phyloP scores from a whole-genome alignment of 2,797 vertebrate species.

The Eremophila alpestris region DNA sequence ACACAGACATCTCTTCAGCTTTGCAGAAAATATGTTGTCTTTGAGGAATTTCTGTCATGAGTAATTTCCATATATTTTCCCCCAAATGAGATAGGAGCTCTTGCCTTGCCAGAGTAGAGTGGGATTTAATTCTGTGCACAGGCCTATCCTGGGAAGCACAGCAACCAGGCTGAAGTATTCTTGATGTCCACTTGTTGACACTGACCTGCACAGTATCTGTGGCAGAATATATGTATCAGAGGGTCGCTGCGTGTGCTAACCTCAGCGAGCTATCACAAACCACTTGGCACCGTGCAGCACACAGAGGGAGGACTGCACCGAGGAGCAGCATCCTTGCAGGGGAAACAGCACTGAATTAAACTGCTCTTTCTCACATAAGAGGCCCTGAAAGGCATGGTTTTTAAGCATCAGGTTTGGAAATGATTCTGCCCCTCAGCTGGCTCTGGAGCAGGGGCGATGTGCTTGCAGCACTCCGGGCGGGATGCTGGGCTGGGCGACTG shows the following conservation, averaged over 20 bases:
- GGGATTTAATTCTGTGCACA: neutral
- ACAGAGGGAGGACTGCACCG: neutral
- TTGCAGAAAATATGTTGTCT: neutral
- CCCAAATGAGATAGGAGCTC: neutral
- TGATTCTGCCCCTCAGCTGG: neutral
- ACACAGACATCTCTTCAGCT: neutral
- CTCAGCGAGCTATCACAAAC: fast-evolving
- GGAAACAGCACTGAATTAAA: neutral
- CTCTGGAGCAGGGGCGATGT: fast-evolving
- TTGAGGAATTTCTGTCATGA: neutral
- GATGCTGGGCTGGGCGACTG: neutral
- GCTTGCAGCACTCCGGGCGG: fast-evolving
- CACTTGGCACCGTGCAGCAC: neutral
- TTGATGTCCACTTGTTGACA: neutral
- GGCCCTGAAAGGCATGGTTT: neutral
- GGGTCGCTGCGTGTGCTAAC: neutral
- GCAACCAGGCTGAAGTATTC: neutral
- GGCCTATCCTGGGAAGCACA: neutral
- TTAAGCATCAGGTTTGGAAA: neutral
- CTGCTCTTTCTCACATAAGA: neutral
- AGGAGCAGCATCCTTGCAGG: neutral
- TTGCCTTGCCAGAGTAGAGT: neutral
- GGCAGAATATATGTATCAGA: neutral
- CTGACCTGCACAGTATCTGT: neutral
- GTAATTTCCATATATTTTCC: neutral